A percentile compares a stretch with the other conserved stretches of the same genome.
Evolutionary conservation across 2,888 invertebrate species (phyloP).

Genomic region (Callinectes sapidus): DNA sequence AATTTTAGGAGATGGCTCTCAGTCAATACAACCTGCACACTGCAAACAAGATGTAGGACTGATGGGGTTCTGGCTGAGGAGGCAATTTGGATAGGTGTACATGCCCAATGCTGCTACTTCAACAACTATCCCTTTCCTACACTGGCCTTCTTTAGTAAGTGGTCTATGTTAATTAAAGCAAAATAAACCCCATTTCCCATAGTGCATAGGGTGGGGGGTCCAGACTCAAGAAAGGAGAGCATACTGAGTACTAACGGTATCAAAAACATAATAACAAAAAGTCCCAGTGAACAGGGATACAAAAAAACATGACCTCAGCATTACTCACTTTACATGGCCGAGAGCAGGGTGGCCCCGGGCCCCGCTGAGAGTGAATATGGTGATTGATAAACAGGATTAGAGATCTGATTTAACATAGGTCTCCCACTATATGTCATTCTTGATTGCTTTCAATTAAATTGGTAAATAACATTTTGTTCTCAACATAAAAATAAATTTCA

Average conservation of each 20-base stretch:
- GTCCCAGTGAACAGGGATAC: slow-evolving; percentile 11
- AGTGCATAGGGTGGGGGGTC: neutral
- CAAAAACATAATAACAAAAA: neutral
- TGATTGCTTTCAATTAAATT: neutral
- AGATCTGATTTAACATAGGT: neutral
- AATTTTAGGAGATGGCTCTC: neutral
- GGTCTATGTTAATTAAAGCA: neutral
- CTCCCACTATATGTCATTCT: neutral
- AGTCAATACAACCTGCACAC: neutral
- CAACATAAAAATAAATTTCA: slow-evolving; percentile 32
- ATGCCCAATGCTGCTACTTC: slow-evolving; percentile 21
- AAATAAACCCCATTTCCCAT: neutral
- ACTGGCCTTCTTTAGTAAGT: neutral
- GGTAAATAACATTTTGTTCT: neutral
- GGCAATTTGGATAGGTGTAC: neutral
- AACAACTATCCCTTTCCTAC: neutral
- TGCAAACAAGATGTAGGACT: neutral
- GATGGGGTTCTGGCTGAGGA: neutral
- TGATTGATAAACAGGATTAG: slow-evolving; percentile 27
- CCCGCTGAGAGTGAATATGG: slow-evolving; percentile 28
- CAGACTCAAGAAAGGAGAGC: slow-evolving; percentile 7
- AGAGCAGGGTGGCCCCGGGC: slow-evolving; percentile 22
- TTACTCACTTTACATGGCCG: slow-evolving; percentile 34
- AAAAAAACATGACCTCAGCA: slow-evolving; percentile 4
- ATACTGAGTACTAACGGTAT: slow-evolving; percentile 17